Evolutionary conservation across 2,888 invertebrate species (phyloP), one percentile per base, ranked within the genome.

Genomic region (Hylaea fasciaria): DNA sequence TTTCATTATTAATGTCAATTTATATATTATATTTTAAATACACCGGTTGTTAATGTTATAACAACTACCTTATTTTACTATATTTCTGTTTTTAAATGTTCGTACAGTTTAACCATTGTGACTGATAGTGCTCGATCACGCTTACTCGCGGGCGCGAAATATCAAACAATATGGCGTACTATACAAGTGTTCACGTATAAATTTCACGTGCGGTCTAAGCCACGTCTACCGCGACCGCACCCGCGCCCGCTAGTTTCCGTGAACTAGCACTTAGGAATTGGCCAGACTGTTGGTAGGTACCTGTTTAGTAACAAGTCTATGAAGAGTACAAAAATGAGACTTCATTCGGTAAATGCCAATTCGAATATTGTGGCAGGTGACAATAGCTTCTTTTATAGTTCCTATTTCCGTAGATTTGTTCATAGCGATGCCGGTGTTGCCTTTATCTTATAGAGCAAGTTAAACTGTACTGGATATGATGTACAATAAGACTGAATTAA

Each of bases 401-500:
- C 65, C 60, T 66, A 60, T 53, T 37, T 54, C 44, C 48, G 49
- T 46, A 58, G 46, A 40, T 66, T 73, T 67, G 62, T 57, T 71
- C 62, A 70, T 65, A 72, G 60, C 69, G 5, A 22, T 22, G 22
- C 22, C 22, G 72, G 72, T 53, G n/a, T n/a, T n/a, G 58, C 64
- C 55, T 74, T 70, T 70, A 62, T 61, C 14, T 56, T 43, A 40
- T 51, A 49, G 41, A 47, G 68, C 72, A 68, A 74, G 82, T 87
- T 87, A 82, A 88, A 89, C 85, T 88, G 86, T 88, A 86, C 77
- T 76, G 83, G 86, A 87, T 87, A 83, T 82, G 9, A 22, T 22
- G 22, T 22, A 68, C 78, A 82, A 83, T 77, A 90, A 91, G 91
- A 91, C 91, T 91, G 91, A 91, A 82, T 85, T 85, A 81, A 83